phyloP scores from a whole-genome alignment of 2,888 invertebrate species.

The Caenorhabditis sp. region DNA sequence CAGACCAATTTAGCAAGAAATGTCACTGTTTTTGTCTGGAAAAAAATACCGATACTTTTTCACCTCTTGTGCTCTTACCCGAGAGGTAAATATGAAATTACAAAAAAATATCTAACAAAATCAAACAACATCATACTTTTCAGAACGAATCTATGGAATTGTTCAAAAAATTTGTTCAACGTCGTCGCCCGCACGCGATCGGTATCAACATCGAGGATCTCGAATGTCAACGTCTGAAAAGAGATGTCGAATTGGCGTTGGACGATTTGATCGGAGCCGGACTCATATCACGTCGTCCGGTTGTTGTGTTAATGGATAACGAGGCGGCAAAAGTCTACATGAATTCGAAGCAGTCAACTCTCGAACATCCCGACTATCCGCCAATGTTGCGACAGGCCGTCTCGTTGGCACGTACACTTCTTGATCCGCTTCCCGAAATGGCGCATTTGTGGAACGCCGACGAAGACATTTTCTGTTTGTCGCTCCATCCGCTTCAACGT shows the following conservation, averaged over 20 bases:
- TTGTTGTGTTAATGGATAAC: conserved; percentile 86
- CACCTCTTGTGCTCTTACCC: no score
- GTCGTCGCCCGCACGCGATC: conserved; percentile 92
- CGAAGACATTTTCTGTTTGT: conserved; percentile 92
- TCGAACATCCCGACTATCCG: conserved; percentile 75
- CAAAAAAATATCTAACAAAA: no score
- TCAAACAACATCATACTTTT: not conserved
- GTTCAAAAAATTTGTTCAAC: conserved; percentile 78
- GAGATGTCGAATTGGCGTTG: conserved; percentile 54
- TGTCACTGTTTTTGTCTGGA: no score
- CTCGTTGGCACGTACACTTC: conserved; percentile 87
- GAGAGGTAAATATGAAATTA: no score
- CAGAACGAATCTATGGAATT: conserved; percentile 58
- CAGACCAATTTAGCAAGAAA: no score
- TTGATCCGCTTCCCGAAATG: conserved; percentile 94
- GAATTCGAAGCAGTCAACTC: conserved; percentile 78
- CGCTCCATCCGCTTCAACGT: conserved; percentile 84
- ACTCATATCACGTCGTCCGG: conserved; percentile 82
- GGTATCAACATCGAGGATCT: conserved; percentile 85
- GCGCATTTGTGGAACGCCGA: conserved; percentile 93
- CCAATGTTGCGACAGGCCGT: conserved; percentile 88
- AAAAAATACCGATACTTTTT: no score
- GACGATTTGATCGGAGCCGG: conserved; percentile 76
- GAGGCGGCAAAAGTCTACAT: conserved; percentile 90
- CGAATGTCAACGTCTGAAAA: conserved; percentile 45